A percentile compares a stretch with the other conserved stretches of the same genome.
These are phyloP conservation scores for Pomacea maculata DNA, from an alignment of 1,140 invertebrate species.

Conservation along the genomic window DNA sequence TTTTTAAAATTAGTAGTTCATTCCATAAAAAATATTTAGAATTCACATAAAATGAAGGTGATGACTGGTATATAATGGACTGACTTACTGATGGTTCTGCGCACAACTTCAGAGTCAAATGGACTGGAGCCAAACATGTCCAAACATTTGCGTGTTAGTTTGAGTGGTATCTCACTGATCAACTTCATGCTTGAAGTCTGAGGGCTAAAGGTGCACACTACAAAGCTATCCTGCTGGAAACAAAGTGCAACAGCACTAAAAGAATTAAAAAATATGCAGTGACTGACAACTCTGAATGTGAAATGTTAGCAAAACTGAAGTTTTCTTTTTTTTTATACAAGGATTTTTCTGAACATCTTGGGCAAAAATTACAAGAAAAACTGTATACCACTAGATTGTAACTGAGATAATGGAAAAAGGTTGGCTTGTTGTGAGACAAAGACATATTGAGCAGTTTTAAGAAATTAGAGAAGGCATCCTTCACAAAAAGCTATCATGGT, in stretches of 20 bases:
- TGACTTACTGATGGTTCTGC: constrained; percentile 54
- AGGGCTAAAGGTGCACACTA: constrained; percentile 81
- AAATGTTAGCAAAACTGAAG: no score
- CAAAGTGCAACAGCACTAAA: background rate
- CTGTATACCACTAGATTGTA: background rate
- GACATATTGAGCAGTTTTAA: no score
- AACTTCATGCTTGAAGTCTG: constrained; percentile 65
- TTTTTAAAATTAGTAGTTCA: no score
- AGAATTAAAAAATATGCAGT: background rate
- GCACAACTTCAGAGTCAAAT: constrained; percentile 71
- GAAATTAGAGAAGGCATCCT: no score
- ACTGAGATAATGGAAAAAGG: background rate
- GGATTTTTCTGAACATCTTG: no score
- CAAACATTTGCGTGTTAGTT: constrained; percentile 81
- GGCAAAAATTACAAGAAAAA: no score
- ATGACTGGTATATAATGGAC: constrained; percentile 1
- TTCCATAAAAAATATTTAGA: no score
- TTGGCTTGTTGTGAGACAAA: no score
- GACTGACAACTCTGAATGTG: background rate
- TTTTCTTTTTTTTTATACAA: no score
- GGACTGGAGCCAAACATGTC: constrained; percentile 78
- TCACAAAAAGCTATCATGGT: no score
- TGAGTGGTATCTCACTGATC: constrained; percentile 77
- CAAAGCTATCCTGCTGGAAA: constrained; percentile 79
- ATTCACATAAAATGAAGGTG: background rate